Evolutionary conservation across 2,888 invertebrate species (phyloP), one percentile per base, ranked within the genome.

Genomic region (Conistra vaccinii): DNA sequence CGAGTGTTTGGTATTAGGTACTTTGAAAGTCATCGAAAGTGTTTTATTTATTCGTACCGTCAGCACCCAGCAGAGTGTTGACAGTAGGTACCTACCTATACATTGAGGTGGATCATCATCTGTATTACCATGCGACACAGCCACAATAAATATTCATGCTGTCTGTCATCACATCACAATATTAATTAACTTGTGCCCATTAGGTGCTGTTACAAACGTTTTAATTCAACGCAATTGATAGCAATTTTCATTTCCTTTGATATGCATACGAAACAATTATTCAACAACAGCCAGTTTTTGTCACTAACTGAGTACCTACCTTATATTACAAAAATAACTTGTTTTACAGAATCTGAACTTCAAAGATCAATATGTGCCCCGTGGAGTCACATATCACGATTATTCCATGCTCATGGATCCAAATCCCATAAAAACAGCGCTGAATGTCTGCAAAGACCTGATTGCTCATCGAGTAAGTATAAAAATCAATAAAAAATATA

Each of bases 361-460:
- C 91, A 98, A 98, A 93, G 97, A 97, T 81, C 97, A 98, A 80
- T 98, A 98, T 91, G 98, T 99, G 48, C 98, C 98, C 3, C 97
- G 98, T 83, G 98, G 98, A 69, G 98, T 98, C 12, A 98, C 98
- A 0, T 98, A 99, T 89, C 98, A 98, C 90, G 98, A 98, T 85
- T 98, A 98, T 84, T 98, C 99, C 10, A 98, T 99, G 89, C 97
- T 98, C 76, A 99, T 99, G 98, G 99, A 99, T 91, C 98, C 98
- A 58, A 99, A 99, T 96, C 99, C 99, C 0, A 99, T 99, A 83
- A 97, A 98, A 89, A 99, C 99, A 0, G 99, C 99, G 1, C 97
- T 99, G 73, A 98, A 98, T 90, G 99, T 99, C 60, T 99, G 99
- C 95, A 98, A 98, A 91, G 98, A 98, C 91, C 97, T 99, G 39